Evolutionary conservation across 2,888 invertebrate genomes (phyloP).

Genomic region (Trypoxylon attenuatum): DNA sequence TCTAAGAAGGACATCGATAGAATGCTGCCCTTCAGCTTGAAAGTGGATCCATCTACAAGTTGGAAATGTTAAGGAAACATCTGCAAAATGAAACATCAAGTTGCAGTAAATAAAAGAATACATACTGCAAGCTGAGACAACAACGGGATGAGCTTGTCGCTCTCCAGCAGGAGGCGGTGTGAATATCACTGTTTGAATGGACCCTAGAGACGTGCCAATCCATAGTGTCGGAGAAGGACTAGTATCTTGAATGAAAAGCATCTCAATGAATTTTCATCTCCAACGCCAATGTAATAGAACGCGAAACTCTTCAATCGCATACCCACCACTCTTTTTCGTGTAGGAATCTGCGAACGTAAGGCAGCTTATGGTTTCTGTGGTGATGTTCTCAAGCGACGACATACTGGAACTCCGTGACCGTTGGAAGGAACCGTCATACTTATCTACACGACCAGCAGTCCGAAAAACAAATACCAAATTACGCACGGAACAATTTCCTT

Average conservation of each 20-base stretch:
- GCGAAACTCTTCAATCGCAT: neutral
- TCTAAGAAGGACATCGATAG: constrained; percentile 97
- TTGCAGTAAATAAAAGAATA: constrained; percentile 18
- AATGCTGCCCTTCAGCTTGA: constrained; percentile 96
- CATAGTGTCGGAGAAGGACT: constrained; percentile 93
- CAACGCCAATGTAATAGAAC: neutral
- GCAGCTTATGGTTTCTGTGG: constrained; percentile 96
- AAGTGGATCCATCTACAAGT: constrained; percentile 92
- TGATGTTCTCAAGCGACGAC: constrained; percentile 98
- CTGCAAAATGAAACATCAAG: neutral
- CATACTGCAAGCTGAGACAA: constrained; percentile 91
- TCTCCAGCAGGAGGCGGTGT: constrained; percentile 86
- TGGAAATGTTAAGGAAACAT: neutral
- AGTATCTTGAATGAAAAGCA: constrained; percentile 80
- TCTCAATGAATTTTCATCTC: no score
- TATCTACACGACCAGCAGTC: constrained; percentile 89
- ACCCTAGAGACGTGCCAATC: constrained; percentile 98
- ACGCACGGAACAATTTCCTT: constrained; percentile 31
- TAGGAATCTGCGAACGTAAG: constrained; percentile 97
- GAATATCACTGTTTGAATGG: constrained; percentile 94
- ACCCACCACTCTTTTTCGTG: constrained; percentile 93
- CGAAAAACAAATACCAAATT: constrained; percentile 62
- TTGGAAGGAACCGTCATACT: constrained; percentile 97
- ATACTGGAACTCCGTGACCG: constrained; percentile 97
- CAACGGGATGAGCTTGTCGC: constrained; percentile 89